phyloP scores from a whole-genome alignment of 2,888 invertebrate genomes.

The Metalampra italica region DNA sequence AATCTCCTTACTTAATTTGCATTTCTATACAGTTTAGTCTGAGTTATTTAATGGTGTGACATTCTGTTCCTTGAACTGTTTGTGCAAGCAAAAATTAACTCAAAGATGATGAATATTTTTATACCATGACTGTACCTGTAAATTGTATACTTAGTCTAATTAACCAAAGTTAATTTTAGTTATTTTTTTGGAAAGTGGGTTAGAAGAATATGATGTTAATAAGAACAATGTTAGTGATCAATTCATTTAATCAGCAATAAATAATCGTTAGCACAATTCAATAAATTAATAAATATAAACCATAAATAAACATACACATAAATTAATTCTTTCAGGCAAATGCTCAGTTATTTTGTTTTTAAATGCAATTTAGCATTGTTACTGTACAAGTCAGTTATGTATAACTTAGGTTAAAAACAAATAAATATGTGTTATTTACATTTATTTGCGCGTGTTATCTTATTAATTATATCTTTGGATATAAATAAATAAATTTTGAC shows the following conservation, averaged over 20 bases:
- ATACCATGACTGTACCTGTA: too few relatives aligned
- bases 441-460: slow-evolving; percentile 27
- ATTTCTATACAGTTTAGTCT: too few relatives aligned
- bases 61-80: too few relatives aligned
- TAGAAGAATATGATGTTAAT: neutral
- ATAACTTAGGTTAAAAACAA: slow-evolving; percentile 38
- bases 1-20: too few relatives aligned
- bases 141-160: too few relatives aligned
- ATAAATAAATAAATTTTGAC: slow-evolving; percentile 24
- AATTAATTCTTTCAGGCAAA: slow-evolving; percentile 37
- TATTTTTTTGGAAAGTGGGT: too few relatives aligned
- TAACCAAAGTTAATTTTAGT: too few relatives aligned
- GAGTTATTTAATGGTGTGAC: too few relatives aligned
- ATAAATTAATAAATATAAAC: slow-evolving; percentile 54
- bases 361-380: slow-evolving; percentile 64
- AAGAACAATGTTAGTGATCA: slow-evolving; percentile 40
- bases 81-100: too few relatives aligned
- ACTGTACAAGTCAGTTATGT: slow-evolving; percentile 57
- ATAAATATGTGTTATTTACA: slow-evolving; percentile 68
- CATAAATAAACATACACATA: slow-evolving; percentile 15
- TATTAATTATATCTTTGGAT: slow-evolving; percentile 26
- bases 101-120: too few relatives aligned
- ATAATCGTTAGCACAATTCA: slow-evolving; percentile 57
- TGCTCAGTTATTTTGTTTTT: slow-evolving; percentile 43
- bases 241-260: slow-evolving; percentile 65